These are phyloP conservation scores for Caenorhabditis becei DNA, from an alignment of 2,888 invertebrate genomes.

Conservation along the genomic window DNA sequence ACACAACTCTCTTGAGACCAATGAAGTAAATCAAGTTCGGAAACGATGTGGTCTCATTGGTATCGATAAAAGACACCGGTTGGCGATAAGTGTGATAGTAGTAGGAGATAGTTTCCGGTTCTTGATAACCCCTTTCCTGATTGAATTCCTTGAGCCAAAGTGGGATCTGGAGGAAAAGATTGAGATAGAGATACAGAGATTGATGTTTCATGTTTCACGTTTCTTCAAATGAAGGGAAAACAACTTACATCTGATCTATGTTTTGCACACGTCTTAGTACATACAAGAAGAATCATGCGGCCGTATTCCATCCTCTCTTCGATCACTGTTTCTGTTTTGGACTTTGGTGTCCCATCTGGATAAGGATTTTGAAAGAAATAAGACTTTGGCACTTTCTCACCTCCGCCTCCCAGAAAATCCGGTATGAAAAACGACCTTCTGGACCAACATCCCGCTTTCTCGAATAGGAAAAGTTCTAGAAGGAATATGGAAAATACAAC, in stretches of 20 bases:
- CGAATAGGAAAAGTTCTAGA: too few species aligned
- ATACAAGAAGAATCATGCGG: conserved; percentile 62
- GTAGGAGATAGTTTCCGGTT: conserved; percentile 55
- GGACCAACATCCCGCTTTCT: conserved; percentile 17
- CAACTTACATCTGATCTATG: conserved; percentile 50
- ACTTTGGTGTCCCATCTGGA: conserved; percentile 46
- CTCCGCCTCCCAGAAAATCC: conserved; percentile 43
- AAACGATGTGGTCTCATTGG: conserved; percentile 32
- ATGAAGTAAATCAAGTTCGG: conserved; percentile 66
- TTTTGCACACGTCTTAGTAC: conserved; percentile 53
- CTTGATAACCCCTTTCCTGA: conserved; percentile 51
- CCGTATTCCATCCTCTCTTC: conserved; percentile 64
- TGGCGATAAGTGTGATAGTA: conserved; percentile 63
- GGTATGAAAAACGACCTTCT: conserved; percentile 45
- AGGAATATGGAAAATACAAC: conserved; percentile 10
- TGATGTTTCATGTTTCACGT: neutral
- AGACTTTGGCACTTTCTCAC: conserved; percentile 2
- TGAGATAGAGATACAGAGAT: too few species aligned
- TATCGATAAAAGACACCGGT: conserved; percentile 49
- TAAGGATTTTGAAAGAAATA: neutral
- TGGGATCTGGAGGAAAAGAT: conserved; percentile 48
- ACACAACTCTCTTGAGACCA: conserved; percentile 47
- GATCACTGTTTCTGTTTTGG: conserved; percentile 56
- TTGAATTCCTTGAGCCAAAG: conserved; percentile 63
- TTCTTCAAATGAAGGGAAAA: neutral